Percentiles rank a stretch among this genome's conserved stretches.
Conservation (phyloP, 2,797 vertebrate species). For the Sebastiscus albofasciatus region DNA sequence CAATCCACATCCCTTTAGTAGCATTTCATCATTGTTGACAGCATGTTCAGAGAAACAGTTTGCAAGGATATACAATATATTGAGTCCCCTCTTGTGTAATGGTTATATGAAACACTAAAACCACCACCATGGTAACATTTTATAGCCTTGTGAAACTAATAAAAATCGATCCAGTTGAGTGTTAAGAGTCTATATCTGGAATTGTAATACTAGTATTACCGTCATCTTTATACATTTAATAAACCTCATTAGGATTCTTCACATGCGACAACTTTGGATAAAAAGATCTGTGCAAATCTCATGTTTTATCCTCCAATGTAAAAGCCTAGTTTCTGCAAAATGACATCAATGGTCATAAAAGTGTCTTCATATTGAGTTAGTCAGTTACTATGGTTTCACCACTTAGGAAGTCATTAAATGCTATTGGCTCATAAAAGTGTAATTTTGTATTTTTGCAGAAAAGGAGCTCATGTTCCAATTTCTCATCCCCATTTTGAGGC, state of each 20-base stretch:
- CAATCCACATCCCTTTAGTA: not conserved
- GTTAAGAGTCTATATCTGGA: conserved; percentile 30
- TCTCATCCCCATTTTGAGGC: conserved; percentile 21
- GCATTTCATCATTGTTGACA: not conserved
- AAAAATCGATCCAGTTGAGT: not conserved
- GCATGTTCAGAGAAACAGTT: not conserved
- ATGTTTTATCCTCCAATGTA: conserved; percentile 41
- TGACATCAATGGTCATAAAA: conserved; percentile 70
- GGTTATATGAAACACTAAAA: conserved; percentile 20
- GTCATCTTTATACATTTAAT: conserved; percentile 5
- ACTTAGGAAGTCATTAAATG: conserved; percentile 60
- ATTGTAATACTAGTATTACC: not conserved
- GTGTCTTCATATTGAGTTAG: conserved; percentile 55
- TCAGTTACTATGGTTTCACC: conserved; percentile 59
- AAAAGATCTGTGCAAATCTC: conserved; percentile 44
- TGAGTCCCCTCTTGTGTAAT: conserved; percentile 12
- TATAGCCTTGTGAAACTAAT: conserved; percentile 14
- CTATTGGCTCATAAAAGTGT: conserved; percentile 49
- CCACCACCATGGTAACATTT: conserved; percentile 14
- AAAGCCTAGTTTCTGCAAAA: conserved; percentile 47
- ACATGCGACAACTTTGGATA: conserved; percentile 18
- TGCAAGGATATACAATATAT: not conserved
- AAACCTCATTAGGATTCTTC: conserved; percentile 28
- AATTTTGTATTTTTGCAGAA: conserved; percentile 47
- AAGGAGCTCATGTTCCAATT: conserved; percentile 33